These are phyloP conservation scores for Pteromalus puparum DNA, from an alignment of 1,140 invertebrate genomes.

Conservation along the genomic window DNA sequence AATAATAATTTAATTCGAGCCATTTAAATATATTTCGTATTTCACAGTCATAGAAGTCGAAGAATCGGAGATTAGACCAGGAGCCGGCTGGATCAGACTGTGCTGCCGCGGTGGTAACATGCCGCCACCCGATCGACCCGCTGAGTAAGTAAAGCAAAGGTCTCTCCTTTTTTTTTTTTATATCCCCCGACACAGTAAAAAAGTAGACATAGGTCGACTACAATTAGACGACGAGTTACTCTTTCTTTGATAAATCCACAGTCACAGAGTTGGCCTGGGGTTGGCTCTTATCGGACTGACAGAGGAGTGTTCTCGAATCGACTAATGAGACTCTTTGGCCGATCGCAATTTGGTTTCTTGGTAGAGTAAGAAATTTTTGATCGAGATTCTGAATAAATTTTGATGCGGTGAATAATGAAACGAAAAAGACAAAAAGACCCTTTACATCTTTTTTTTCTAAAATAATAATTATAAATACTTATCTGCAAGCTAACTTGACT, in stretches of 20 bases:
- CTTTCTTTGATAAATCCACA: neutral
- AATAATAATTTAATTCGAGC: too few relatives aligned
- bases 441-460: too few relatives aligned
- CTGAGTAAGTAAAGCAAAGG: slow-evolving; percentile 56
- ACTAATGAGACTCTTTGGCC: neutral
- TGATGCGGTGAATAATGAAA: too few relatives aligned
- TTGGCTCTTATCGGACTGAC: too few relatives aligned
- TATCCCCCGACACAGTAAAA: neutral
- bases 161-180: neutral
- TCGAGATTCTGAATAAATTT: neutral
- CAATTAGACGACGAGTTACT: neutral
- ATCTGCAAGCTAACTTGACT: neutral
- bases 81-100: slow-evolving; percentile 60
- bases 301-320: neutral
- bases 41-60: slow-evolving; percentile 63
- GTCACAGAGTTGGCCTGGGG: too few relatives aligned
- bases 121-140: slow-evolving; percentile 61
- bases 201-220: neutral
- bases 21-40: neutral
- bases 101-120: slow-evolving; percentile 62
- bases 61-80: slow-evolving; percentile 58
- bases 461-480: too few relatives aligned
- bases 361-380: neutral
- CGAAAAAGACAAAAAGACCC: too few relatives aligned
- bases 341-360: too few relatives aligned